Conservation (phyloP, 2,797 vertebrate species). For the Crossoptilon crossoptilon region DNA sequence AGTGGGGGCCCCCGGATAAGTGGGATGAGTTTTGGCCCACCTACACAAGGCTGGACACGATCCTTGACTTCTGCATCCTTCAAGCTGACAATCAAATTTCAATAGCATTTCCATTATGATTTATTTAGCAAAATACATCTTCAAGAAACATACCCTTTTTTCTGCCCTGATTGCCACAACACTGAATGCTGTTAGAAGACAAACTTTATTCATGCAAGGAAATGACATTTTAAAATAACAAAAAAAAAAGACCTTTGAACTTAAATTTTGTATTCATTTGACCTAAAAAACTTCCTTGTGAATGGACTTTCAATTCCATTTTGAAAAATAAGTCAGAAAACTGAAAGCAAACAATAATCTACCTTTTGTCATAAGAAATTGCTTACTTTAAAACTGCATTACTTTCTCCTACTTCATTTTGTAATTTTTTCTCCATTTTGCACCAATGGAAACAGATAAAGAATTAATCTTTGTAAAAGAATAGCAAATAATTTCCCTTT, state of each 20-base stretch:
- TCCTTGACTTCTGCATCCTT: not conserved
- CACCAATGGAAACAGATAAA: not conserved
- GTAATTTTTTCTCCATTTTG: not conserved
- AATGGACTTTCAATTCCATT: not conserved
- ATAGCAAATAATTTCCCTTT: not conserved
- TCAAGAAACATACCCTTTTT: not conserved
- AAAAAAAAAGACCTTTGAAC: not conserved
- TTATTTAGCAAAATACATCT: not conserved
- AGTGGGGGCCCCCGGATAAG: not conserved
- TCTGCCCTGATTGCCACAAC: not conserved
- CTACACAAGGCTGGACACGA: not conserved
- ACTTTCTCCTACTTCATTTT: not conserved
- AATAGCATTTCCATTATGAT: not conserved
- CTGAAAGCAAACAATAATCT: conserved; percentile 19
- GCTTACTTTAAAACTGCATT: conserved; percentile 4
- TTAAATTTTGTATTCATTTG: not conserved
- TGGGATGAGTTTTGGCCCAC: not conserved
- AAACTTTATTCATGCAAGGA: not conserved
- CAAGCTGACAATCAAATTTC: not conserved
- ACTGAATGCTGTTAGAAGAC: not conserved
- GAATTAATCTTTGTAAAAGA: not conserved
- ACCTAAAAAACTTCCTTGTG: not conserved
- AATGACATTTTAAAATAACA: not conserved
- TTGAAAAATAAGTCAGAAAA: conserved; percentile 26
- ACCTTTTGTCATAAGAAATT: conserved; percentile 16